Base-by-base conservation (phyloP, 2,797 vertebrate species). In the Epinephelus coioides region DNA sequence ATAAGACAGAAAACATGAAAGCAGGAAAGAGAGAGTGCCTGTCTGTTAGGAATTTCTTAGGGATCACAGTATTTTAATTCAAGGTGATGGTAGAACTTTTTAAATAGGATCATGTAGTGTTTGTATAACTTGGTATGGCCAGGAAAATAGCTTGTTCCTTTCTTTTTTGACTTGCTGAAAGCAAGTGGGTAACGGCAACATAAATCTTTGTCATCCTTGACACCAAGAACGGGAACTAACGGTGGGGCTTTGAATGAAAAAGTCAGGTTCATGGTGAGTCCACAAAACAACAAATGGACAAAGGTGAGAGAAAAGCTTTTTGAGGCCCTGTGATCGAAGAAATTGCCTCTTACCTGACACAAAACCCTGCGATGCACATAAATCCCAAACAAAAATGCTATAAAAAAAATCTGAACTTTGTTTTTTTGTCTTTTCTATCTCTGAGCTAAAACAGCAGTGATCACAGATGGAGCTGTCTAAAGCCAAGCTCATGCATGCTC, bases 391-490 rank as follows among this genome's bases (percentile, higher is more conserved):
- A 47, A 61, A 25, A 75, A 55, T 23, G 14, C 40, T 30, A 5
- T 23, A 30, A 18, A 60, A 73, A 44, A 61, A 57, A 83, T 50
- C 43, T 21, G 30, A 60, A 54, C 17, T 19, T 70, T 59, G 7
- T 38, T 47, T 67, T 51, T 63, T 78, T 67, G 17, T 74, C 46
- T 79, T 64, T 68, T 81, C 51, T 14, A 13, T 54, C 46, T 79
- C 11, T 1, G 66, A 62, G 64, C 60, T 73, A 40, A 73, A 88
- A 78, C 77, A 62, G 67, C 76, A 69, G 67, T 3, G 53, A 76
- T 70, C 76, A 62, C 76, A 80, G 56, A 80, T 70, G 68, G 83
- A 73, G 60, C 25, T 50, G 56, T 61, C 61, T 19, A 60, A 80
- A 78, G 78, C 70, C 75, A 81, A 65, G 54, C 63, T 78, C 66